Base-by-base conservation (phyloP, 1,140 invertebrate species). In the Mya arenaria region DNA sequence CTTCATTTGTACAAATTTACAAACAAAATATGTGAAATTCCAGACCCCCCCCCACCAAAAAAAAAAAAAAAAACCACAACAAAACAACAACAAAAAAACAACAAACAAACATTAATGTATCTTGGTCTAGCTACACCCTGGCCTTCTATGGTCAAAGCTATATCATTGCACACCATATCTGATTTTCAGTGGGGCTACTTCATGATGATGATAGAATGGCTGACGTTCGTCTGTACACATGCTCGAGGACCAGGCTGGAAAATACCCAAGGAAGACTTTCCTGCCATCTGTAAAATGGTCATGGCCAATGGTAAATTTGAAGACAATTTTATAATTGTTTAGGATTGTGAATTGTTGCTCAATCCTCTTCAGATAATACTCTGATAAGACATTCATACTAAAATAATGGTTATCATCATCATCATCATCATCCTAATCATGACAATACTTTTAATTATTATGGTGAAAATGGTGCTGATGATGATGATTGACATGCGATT, bases 191-290 rank as follows among this genome's bases (percentile, higher is more conserved):
- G 84, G 85, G 90, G 89, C 13, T 91, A 90, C 79, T 78, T 86
- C 78, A 82, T 90, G 6, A 84, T 88, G 28, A 60, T 87, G 55
- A 48, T 90, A 23, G 90, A 91, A 77, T 91, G 90, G 90, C 15
- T 90, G 66, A 89, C 89, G 17, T 91, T 91, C 85, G 84, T 90
- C 1, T 81, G 77, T 52, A 90, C 89, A 10, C 90, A 91, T 37
- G 73, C 56, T 37, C 82, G 85, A 77, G 90, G 89, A 25, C 25
- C 89, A 23, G 69, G 87, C 41, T 91, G 90, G 90, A 89, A 87
- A 69, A 85, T 80, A 48, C 72, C 89, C 19, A 85, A 88, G 68
- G 82, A 87, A 30, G 84, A 88, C 36, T 89, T 89, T 39, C 90
- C 89, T 37, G n/a, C 48, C 19, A 65, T 91, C 30, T 89, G 88